A percentile compares a stretch with the other conserved stretches of the same genome.
phyloP scores from a whole-genome alignment of 1,140 invertebrate species.

The Batillaria attramentaria region DNA sequence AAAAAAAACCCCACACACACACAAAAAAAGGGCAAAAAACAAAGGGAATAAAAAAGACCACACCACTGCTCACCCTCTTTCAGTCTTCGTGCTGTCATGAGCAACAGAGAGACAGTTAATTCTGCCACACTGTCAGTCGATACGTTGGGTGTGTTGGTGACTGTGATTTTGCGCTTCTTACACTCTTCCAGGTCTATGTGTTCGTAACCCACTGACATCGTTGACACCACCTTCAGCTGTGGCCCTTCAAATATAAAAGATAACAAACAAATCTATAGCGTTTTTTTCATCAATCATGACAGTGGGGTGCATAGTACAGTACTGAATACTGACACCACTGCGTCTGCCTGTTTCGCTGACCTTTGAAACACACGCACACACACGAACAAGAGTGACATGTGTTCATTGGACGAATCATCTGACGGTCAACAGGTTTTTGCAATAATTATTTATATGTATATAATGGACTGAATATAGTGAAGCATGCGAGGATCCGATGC shows the following conservation, averaged over 20 bases:
- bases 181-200: conserved; percentile 75
- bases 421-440: too few species aligned
- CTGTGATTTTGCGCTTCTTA: conserved; percentile 67
- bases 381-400: too few species aligned
- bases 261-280: background rate
- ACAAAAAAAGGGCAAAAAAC: too few species aligned
- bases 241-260: conserved; percentile 74
- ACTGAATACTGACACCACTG: too few species aligned
- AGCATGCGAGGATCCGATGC: too few species aligned
- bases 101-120: conserved; percentile 84
- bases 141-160: conserved; percentile 92
- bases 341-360: too few species aligned
- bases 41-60: too few species aligned
- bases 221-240: conserved; percentile 87
- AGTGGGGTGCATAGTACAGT: too few species aligned
- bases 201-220: conserved; percentile 90
- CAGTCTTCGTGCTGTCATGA: conserved; percentile 85
- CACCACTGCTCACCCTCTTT: conserved; percentile 80
- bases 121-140: conserved; percentile 94
- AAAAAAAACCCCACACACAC: background rate
- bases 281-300: background rate
- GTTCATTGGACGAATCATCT: background rate
- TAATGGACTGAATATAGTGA: too few species aligned
- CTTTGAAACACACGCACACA: too few species aligned
- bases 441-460: too few species aligned